Percentiles rank a stretch among this genome's conserved stretches.
phyloP scores from a whole-genome alignment of 2,888 invertebrate genomes.

The Drosophila pullipes region DNA sequence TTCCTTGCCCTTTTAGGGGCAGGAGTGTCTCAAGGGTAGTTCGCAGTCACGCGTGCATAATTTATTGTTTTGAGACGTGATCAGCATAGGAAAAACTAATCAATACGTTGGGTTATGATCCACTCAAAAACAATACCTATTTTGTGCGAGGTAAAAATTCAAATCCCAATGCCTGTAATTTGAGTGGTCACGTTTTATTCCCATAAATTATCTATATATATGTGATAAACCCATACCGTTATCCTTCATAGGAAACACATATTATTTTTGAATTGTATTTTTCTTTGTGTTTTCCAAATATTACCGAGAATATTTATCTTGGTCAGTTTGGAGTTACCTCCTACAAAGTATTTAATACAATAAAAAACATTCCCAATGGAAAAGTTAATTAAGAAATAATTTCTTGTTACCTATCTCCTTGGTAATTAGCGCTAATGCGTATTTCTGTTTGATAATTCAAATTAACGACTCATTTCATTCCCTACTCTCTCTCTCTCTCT shows the following conservation, averaged over 20 bases:
- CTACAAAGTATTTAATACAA: background rate
- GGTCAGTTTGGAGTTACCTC: background rate
- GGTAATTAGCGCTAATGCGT: background rate
- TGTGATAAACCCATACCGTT: background rate
- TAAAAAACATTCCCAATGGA: background rate
- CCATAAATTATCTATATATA: background rate
- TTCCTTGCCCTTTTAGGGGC: background rate
- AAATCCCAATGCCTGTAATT: background rate
- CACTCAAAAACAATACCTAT: background rate
- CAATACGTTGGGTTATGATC: background rate
- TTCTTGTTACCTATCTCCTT: background rate
- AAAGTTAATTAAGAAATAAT: background rate
- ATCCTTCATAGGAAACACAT: background rate
- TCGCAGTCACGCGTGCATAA: background rate
- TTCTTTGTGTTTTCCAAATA: background rate
- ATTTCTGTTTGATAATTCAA: background rate
- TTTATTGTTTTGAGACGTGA: constrained; percentile 7
- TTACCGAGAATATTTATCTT: background rate
- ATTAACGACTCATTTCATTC: background rate
- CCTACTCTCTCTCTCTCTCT: background rate
- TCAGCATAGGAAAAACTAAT: background rate
- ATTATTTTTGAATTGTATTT: background rate
- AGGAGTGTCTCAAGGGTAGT: background rate
- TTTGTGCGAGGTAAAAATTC: background rate
- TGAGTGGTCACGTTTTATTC: background rate